Base-by-base conservation (phyloP, 2,888 invertebrate species). In the Tetramorium bicarinatum region DNA sequence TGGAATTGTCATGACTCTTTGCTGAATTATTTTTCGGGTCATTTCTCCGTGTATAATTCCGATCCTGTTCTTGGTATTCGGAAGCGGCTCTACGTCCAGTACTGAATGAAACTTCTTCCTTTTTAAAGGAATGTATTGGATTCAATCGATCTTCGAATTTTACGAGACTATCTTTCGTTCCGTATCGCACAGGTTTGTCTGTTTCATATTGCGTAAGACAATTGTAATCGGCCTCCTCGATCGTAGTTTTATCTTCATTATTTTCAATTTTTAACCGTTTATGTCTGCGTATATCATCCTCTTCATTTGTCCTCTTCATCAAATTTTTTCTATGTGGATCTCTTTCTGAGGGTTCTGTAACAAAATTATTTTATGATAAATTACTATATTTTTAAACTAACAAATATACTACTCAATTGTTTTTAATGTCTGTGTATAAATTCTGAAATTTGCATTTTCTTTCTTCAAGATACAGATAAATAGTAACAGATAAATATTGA, bases 251-350 rank as follows among this genome's bases (percentile, higher is more conserved):
- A 34, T 34, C 11, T 25, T 69, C 29, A 18, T 44, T 34, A 69
- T 59, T 71, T 13, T 71, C 59, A 25, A 61, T 21, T 34, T 80
- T 80, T 25, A 80, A 25, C 71, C 72, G 79, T 1, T 80, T 80
- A 38, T 47, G 38, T n/a, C 11, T 38, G 49, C 1, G 6, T 6
- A 38, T 49, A 61, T 13, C 2, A 4, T 80, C 49, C 13, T 80
- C 59, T 54, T 71, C 59, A 72, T 25, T 80, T 3, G 21, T 18
- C 13, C 79, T 71, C 13, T 71, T 79, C 21, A 21, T 15, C 0
- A 18, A 79, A 25, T 71, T 59, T 7, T 49, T 80, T 72, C 0
- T 61, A 18, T 25, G 25, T 4, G 49, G 4, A 41, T 61, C 61
- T 72, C 0, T 61, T 8, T 25, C 38, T 7, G 59, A 13, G 41